Percentiles rank a stretch among this genome's conserved stretches.
Conservation (phyloP, 2,888 invertebrate genomes). For the Biston betularia region DNA sequence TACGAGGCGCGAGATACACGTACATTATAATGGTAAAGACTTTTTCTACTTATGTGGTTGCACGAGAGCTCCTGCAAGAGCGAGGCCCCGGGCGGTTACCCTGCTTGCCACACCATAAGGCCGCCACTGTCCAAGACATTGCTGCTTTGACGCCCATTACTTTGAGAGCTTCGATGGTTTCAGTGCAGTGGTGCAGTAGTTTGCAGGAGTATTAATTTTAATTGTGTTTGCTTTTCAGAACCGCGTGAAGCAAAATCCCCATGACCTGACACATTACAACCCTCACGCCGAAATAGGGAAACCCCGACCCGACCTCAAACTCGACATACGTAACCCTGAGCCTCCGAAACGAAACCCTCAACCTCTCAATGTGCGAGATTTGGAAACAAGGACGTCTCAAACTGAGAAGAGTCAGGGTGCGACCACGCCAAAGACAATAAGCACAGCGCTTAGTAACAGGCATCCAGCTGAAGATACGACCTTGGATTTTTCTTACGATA, state of each 20-base stretch:
- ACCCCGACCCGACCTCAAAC: constrained; percentile 73
- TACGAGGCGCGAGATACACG: no score
- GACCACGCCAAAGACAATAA: constrained; percentile 88
- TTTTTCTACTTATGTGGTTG: no score
- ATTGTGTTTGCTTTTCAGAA: constrained; percentile 59
- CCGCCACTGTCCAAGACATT: no score
- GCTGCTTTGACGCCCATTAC: no score
- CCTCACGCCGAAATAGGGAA: constrained; percentile 80
- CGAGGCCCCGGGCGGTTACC: no score
- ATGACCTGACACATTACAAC: constrained; percentile 78
- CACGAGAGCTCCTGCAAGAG: no score
- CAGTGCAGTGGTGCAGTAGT: no score
- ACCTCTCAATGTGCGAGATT: constrained; percentile 72
- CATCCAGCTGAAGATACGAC: constrained; percentile 92
- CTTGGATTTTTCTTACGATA: constrained; percentile 92
- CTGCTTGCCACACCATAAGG: no score
- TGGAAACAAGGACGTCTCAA: constrained; percentile 73
- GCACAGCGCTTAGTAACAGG: constrained; percentile 89
- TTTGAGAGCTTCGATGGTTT: no score
- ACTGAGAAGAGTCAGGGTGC: constrained; percentile 85
- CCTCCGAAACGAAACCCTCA: constrained; percentile 70
- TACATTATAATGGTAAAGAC: no score
- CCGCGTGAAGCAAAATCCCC: constrained; percentile 77
- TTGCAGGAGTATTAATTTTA: not conserved
- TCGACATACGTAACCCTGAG: constrained; percentile 77